Evolutionary conservation across 2,888 invertebrate genomes (phyloP).

Genomic region (Cryptosula pallasiana): DNA sequence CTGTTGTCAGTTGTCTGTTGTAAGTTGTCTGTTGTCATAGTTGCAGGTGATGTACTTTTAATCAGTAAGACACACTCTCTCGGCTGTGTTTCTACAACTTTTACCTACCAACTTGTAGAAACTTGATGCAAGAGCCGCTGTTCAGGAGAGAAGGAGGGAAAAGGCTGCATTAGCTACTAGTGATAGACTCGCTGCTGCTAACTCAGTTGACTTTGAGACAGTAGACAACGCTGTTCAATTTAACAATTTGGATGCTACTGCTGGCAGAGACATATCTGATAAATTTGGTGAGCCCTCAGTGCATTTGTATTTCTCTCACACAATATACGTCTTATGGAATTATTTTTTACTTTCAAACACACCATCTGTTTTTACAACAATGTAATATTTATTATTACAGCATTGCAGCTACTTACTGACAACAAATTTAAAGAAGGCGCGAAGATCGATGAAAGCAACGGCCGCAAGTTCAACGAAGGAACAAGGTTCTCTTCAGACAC

Average conservation of each 20-base stretch:
- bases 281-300: background rate
- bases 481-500: background rate
- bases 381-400: too few relatives aligned
- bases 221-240: background rate
- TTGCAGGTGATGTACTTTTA: too few relatives aligned
- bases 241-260: background rate
- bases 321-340: too few relatives aligned
- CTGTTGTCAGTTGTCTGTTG: too few relatives aligned
- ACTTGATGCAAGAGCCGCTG: background rate
- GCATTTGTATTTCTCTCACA: too few relatives aligned
- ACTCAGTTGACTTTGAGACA: background rate
- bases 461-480: background rate
- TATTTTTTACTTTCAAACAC: too few relatives aligned
- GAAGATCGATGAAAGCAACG: background rate
- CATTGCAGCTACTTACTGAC: background rate
- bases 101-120: background rate
- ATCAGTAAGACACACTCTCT: too few relatives aligned
- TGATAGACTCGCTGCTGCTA: background rate
- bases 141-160: background rate
- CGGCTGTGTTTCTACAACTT: too few relatives aligned
- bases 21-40: too few relatives aligned
- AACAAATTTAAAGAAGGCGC: background rate
- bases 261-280: background rate
- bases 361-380: too few relatives aligned
- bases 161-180: background rate